These are phyloP conservation scores for Lasaia peninsularis DNA, from an alignment of 1,140 invertebrate species.

Conservation along the genomic window DNA sequence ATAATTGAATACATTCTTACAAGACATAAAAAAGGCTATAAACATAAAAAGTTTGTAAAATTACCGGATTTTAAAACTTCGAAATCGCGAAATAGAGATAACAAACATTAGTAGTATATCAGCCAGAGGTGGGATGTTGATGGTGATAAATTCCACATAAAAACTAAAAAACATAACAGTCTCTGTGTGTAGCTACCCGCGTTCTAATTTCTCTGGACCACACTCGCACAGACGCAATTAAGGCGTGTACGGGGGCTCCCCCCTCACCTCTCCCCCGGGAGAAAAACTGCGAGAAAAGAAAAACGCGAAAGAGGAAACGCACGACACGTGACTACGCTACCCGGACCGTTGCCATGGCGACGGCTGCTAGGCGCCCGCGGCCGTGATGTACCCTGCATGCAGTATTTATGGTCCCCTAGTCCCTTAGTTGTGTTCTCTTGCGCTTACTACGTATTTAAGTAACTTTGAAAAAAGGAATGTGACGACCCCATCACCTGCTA, in stretches of 20 bases:
- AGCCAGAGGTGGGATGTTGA: too few species aligned
- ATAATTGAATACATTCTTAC: too few species aligned
- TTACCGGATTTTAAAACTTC: too few species aligned
- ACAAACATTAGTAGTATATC: too few species aligned
- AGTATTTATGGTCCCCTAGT: conserved; percentile 14
- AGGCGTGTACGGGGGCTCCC: conserved; percentile 58
- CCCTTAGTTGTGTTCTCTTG: conserved; percentile 7
- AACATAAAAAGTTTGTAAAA: too few species aligned
- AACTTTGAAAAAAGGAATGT: too few species aligned
- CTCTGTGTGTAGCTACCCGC: conserved; percentile 48
- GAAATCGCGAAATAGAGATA: too few species aligned
- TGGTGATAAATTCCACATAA: too few species aligned
- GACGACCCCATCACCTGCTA: too few species aligned
- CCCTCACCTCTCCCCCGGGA: conserved; percentile 30
- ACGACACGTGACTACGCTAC: conserved; percentile 72
- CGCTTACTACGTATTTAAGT: too few species aligned
- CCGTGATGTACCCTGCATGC: neutral
- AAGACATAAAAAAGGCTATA: too few species aligned
- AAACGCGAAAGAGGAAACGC: conserved; percentile 67
- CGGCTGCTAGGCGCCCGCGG: conserved; percentile 26
- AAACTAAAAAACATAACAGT: conserved; percentile 29
- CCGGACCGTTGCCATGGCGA: conserved; percentile 64
- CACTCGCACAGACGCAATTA: conserved; percentile 76
- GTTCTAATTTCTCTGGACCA: conserved; percentile 73
- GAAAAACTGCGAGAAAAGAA: conserved; percentile 72